These are phyloP conservation scores for Clistopyga incitator DNA, from an alignment of 2,888 invertebrate species.

Conservation along the genomic window DNA sequence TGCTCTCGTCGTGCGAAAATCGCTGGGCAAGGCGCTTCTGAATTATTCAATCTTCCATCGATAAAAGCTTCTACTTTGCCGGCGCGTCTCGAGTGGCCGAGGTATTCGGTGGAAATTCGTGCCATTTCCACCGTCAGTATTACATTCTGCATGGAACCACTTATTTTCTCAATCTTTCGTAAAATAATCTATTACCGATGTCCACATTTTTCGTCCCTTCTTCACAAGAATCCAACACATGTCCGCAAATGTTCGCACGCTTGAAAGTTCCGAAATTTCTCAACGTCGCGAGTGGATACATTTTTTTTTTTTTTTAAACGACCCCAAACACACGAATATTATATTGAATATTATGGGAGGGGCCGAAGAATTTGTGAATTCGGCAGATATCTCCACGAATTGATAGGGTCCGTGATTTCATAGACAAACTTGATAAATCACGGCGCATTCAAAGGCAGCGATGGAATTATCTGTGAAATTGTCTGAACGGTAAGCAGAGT, in stretches of 20 bases:
- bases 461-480: conserved; percentile 32
- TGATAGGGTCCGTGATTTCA: not conserved
- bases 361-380: not conserved
- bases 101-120: conserved; percentile 43
- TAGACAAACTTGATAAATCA: conserved; percentile 17
- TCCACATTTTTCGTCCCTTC: not conserved
- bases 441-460: not conserved
- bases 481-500: conserved; percentile 41
- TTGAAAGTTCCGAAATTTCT: not conserved
- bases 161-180: conserved; percentile 14
- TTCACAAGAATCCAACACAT: not conserved
- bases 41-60: conserved; percentile 80
- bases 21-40: conserved; percentile 78
- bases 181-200: not conserved
- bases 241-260: not conserved
- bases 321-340: no score
- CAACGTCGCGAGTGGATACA: not conserved
- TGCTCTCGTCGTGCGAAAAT: conserved; percentile 76
- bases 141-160: conserved; percentile 18
- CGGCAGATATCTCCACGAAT: not conserved
- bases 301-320: not conserved
- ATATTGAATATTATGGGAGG: no score
- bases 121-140: conserved; percentile 28
- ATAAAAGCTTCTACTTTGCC: conserved; percentile 74
- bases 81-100: conserved; percentile 36